Evolutionary conservation across 2,888 invertebrate genomes (phyloP).

Genomic region (Gari tellinella): DNA sequence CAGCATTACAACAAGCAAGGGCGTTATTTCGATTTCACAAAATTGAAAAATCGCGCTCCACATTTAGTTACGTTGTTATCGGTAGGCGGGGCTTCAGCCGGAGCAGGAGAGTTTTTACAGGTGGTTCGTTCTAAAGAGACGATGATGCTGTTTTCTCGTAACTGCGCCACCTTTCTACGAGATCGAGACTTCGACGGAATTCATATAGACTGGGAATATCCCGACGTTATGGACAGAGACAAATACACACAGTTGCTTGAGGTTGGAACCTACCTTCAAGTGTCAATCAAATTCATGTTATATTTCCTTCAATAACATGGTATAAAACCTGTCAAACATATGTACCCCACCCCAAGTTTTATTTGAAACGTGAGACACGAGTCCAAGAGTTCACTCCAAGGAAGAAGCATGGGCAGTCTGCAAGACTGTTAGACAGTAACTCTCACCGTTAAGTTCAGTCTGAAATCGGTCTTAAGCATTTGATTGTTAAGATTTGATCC

Average conservation of each 20-base stretch:
- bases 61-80: slow-evolving; percentile 76
- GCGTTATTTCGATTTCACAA: slow-evolving; percentile 69
- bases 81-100: slow-evolving; percentile 72
- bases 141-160: slow-evolving; percentile 70
- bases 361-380: no score
- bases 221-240: slow-evolving; percentile 57
- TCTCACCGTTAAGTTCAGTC: no score
- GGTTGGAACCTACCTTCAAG: no score
- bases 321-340: no score
- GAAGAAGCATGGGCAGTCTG: no score
- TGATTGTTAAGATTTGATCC: no score
- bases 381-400: no score
- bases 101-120: slow-evolving; percentile 57
- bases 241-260: slow-evolving; percentile 64
- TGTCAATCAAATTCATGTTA: no score
- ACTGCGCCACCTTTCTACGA: slow-evolving; percentile 64
- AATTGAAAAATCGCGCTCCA: slow-evolving; percentile 68
- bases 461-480: no score
- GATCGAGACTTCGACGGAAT: slow-evolving; percentile 77
- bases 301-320: no score
- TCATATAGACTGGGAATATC: slow-evolving; percentile 82
- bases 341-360: no score
- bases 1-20: slow-evolving; percentile 36
- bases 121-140: slow-evolving; percentile 49
- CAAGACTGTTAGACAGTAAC: no score